These are phyloP conservation scores for Anomalospiza imberbis DNA, from an alignment of 2,797 vertebrate genomes.

Conservation along the genomic window DNA sequence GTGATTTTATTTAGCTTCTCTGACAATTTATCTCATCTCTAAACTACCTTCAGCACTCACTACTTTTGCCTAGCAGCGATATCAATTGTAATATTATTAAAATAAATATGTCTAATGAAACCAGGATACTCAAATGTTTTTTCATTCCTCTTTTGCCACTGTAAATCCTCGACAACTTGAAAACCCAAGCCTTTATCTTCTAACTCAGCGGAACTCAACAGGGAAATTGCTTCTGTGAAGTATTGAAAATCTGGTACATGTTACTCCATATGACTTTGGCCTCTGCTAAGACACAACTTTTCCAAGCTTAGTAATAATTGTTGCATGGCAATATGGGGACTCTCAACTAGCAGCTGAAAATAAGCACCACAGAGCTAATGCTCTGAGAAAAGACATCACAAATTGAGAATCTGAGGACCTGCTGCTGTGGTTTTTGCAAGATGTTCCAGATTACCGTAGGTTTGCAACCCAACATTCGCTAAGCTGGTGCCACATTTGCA, in stretches of 20 bases:
- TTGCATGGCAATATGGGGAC: neutral
- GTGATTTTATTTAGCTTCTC: conserved; percentile 6
- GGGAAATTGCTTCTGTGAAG: neutral
- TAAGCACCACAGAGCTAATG: neutral
- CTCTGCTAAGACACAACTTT: neutral
- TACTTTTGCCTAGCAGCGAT: conserved; percentile 2
- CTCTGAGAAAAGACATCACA: neutral
- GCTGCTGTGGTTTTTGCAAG: neutral
- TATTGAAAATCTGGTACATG: neutral
- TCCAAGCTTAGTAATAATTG: neutral
- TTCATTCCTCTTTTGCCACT: neutral
- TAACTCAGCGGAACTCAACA: neutral
- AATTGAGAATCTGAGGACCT: neutral
- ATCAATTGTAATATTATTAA: conserved; percentile 1
- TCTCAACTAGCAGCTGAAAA: neutral
- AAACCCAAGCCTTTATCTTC: neutral
- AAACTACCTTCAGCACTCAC: neutral
- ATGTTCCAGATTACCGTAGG: neutral
- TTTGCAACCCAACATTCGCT: neutral
- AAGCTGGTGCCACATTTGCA: neutral
- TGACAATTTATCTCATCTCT: neutral
- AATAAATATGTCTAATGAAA: neutral
- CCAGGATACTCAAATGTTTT: neutral
- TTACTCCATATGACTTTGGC: neutral
- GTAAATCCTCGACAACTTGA: neutral